phyloP scores from a whole-genome alignment of 1,140 invertebrate species.

The Pachypsylla venusta region DNA sequence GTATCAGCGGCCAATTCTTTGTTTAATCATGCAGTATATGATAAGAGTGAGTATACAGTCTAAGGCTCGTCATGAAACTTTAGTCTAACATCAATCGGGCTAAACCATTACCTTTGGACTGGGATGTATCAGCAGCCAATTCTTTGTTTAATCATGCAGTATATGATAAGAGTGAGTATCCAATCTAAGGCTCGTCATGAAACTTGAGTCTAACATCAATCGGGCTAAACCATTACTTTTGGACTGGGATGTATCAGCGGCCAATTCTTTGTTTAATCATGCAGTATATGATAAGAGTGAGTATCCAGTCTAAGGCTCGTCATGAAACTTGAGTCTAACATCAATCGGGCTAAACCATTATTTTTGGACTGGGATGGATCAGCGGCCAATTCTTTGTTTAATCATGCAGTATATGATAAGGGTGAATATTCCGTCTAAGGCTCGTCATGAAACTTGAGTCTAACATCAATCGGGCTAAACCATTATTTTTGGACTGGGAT shows the following conservation, averaged over 20 bases:
- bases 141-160: slow-evolving; percentile 11
- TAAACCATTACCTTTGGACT: slow-evolving; percentile 42
- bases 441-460: slow-evolving; percentile 6
- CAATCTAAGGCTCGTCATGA: slow-evolving; percentile 27
- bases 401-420: background rate
- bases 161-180: slow-evolving; percentile 2
- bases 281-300: background rate
- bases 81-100: slow-evolving; percentile 34
- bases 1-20: background rate
- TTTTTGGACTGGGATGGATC: background rate
- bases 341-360: background rate
- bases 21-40: slow-evolving; percentile 5
- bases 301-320: background rate
- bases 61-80: too few relatives aligned
- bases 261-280: background rate
- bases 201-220: slow-evolving; percentile 33
- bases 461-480: slow-evolving; percentile 38
- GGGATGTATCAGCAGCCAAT: background rate
- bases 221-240: slow-evolving; percentile 39
- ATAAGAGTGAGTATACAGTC: slow-evolving; percentile 8
- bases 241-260: slow-evolving; percentile 34
- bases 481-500: slow-evolving; percentile 38
- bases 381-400: background rate
- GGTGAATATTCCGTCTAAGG: too few relatives aligned
- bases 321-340: background rate